Evolutionary conservation across 2,797 vertebrate species (phyloP), one percentile per base, ranked within the genome.

Genomic region (Scarus forsteni): DNA sequence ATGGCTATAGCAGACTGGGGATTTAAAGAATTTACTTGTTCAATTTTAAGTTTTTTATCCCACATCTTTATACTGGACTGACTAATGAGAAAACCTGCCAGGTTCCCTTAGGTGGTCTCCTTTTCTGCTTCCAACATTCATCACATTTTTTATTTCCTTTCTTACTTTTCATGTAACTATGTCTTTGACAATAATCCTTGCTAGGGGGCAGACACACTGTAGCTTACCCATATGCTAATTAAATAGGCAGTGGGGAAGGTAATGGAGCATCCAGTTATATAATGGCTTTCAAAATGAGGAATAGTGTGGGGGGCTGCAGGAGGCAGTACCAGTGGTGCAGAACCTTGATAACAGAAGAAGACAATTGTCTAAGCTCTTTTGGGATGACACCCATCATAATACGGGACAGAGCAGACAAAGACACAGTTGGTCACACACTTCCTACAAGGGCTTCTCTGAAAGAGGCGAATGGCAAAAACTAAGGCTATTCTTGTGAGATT

Each of bases 151-250:
- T 4, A 27, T 27, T 27, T 27, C 27, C 27, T 57, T 71, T 61
- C 62, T 58, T 35, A 45, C 59, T 48, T 53, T 34, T 70, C 64
- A 62, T 65, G 76, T 40, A 78, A 58, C 58, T 66, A 18, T 69
- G 40, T 65, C 72, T 66, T 60, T 73, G 60, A 84, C 82, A 86
- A 72, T 7, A 83, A 78, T 84, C 70, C 59, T 65, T 64, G 72
- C 85, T 71, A 59, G 59, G 46, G 57, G 27, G 83, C 63, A 46
- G 46, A 59, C 49, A 70, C 63, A 74, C 35, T 68, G 63, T 72
- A 78, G 69, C 61, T 75, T 48, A 71, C 60, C 72, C 70, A 62
- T 63, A 78, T 74, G 77, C 56, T 66, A 75, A 83, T 87, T 71
- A 81, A 74, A 83, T 36, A 66, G 68, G 46, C 62, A 7, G 66